phyloP scores from a whole-genome alignment of 2,797 vertebrate species.

The Takifugu rubripes region DNA sequence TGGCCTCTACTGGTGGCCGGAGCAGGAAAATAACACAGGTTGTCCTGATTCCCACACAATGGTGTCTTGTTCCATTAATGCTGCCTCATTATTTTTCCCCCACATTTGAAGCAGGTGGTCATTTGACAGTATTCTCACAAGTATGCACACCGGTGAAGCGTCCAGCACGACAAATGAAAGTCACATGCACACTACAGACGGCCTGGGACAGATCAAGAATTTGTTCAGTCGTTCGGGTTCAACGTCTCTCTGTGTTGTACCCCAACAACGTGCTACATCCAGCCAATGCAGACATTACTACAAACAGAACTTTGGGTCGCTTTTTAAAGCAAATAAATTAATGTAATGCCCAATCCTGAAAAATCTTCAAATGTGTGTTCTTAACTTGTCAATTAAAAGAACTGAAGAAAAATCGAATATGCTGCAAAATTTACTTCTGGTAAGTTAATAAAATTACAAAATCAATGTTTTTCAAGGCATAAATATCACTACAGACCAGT shows the following conservation, averaged over 20 bases:
- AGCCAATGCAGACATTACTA: conserved; percentile 36
- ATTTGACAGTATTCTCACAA: conserved; percentile 49
- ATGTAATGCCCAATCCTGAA: conserved; percentile 35
- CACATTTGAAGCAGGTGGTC: conserved; percentile 33
- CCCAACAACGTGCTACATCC: conserved; percentile 40
- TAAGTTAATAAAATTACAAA: conserved; percentile 37
- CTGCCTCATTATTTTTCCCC: conserved; percentile 43
- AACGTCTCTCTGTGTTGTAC: conserved; percentile 15
- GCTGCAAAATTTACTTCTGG: conserved; percentile 26
- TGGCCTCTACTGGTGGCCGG: conserved; percentile 36
- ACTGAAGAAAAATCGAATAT: conserved; percentile 5
- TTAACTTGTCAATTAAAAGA: conserved; percentile 2
- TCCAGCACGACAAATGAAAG: conserved; percentile 50
- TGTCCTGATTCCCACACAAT: conserved; percentile 26
- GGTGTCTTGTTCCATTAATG: conserved; percentile 51
- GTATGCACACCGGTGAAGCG: conserved; percentile 53
- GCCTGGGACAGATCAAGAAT: conserved; percentile 36
- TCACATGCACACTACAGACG: conserved; percentile 56
- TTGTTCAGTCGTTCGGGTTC: conserved; percentile 31
- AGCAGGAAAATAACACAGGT: conserved; percentile 40
- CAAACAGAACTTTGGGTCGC: conserved; percentile 35
- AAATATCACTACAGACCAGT: conserved; percentile 45
- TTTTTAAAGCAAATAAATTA: conserved; percentile 16
- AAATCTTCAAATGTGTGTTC: conserved; percentile 6
- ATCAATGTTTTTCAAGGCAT: conserved; percentile 51